These are phyloP conservation scores for Chromobotia macracanthus DNA, from an alignment of 2,797 vertebrate genomes.

Conservation along the genomic window DNA sequence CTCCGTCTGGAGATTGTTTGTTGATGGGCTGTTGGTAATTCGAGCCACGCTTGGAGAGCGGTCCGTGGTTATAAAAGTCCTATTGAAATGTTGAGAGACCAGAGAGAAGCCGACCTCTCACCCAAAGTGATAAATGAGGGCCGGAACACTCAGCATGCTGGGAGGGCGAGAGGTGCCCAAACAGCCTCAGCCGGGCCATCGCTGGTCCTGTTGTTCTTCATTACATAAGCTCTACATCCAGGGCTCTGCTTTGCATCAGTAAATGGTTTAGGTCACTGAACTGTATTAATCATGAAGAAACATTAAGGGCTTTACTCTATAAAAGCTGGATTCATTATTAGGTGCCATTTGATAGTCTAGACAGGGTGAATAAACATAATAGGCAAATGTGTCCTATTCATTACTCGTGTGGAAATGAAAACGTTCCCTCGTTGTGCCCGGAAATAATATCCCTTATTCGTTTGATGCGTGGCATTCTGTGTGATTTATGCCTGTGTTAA, in stretches of 20 bases:
- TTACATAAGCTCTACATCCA: constrained; percentile 55
- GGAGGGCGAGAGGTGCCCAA: constrained; percentile 40
- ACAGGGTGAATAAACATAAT: constrained; percentile 28
- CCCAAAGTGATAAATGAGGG: constrained; percentile 54
- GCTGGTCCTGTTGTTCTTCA: constrained; percentile 50
- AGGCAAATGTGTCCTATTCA: constrained; percentile 19
- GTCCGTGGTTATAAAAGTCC: constrained; percentile 49
- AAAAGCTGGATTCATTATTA: constrained; percentile 38
- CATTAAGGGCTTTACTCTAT: constrained; percentile 31
- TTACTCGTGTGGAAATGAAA: constrained; percentile 23
- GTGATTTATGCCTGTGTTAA: constrained; percentile 1
- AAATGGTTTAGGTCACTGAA: constrained; percentile 48
- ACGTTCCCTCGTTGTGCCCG: constrained; percentile 16
- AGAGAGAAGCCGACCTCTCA: constrained; percentile 43
- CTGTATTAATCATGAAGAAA: constrained; percentile 38
- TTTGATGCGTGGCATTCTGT: constrained; percentile 6
- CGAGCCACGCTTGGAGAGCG: constrained; percentile 35
- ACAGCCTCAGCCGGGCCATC: constrained; percentile 50
- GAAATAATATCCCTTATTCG: constrained; percentile 18
- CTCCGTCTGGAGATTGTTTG: constrained; percentile 32
- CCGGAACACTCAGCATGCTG: constrained; percentile 53
- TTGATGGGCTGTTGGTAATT: constrained; percentile 42
- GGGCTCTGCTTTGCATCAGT: constrained; percentile 54
- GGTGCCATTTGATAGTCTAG: constrained; percentile 44
- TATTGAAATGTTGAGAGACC: constrained; percentile 49